A percentile compares a stretch with the other conserved stretches of the same genome.
These are phyloP conservation scores for Sebastes kiyomatsui DNA, from an alignment of 2,797 vertebrate species.

Conservation along the genomic window DNA sequence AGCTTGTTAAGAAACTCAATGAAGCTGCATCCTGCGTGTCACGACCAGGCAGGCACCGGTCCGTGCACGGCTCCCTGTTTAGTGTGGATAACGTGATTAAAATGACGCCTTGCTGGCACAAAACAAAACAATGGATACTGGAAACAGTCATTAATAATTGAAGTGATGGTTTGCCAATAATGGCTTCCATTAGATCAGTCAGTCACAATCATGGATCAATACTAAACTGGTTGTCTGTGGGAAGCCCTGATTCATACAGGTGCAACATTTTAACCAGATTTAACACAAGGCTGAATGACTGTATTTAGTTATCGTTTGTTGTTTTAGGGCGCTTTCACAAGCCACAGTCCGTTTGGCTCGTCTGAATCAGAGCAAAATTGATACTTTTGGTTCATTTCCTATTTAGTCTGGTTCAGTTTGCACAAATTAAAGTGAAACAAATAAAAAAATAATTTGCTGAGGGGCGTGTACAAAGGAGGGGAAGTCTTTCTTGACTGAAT, in stretches of 20 bases:
- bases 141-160: slow-evolving; percentile 9
- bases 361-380: no score
- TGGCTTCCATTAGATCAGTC: slow-evolving; percentile 9
- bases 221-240: not conserved
- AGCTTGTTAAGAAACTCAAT: slow-evolving; percentile 18
- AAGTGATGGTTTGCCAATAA: not conserved
- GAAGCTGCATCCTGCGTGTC: not conserved
- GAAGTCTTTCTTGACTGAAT: no score
- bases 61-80: not conserved
- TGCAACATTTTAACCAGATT: not conserved
- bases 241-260: not conserved
- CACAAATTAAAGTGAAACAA: no score
- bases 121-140: slow-evolving; percentile 1
- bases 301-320: not conserved
- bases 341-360: no score
- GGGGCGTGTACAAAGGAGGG: no score
- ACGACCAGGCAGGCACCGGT: not conserved
- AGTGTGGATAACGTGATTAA: not conserved
- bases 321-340: no score
- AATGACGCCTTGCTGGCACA: not conserved
- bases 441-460: no score
- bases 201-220: not conserved
- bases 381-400: no score
- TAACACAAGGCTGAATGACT: not conserved
- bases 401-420: no score